A percentile compares a stretch with the other conserved stretches of the same genome.
These are phyloP conservation scores for Aplocera efformata DNA, from an alignment of 2,888 invertebrate species.

Conservation along the genomic window DNA sequence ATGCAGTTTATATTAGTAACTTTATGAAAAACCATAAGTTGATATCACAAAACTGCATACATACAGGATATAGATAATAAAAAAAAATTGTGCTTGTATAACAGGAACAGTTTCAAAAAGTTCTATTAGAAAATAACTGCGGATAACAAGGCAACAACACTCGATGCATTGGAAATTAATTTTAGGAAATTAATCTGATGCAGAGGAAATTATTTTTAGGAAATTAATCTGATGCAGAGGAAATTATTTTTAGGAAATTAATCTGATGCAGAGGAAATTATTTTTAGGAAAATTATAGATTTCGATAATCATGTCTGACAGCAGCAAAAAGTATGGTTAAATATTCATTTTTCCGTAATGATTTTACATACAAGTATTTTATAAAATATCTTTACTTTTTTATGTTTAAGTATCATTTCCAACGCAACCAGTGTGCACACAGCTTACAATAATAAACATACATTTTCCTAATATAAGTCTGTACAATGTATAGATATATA, in stretches of 20 bases:
- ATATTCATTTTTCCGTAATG: no score
- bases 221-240: not conserved
- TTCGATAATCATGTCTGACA: no score
- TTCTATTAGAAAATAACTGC: not conserved
- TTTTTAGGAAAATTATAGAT: not conserved
- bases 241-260: not conserved
- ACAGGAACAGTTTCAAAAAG: conserved; percentile 4
- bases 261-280: not conserved
- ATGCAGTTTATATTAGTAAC: no score
- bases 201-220: not conserved
- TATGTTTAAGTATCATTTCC: no score
- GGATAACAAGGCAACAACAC: not conserved
- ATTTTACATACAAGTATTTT: no score
- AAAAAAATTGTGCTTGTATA: conserved; percentile 15
- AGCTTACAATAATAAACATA: not conserved
- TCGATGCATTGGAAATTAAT: not conserved
- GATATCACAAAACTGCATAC: not conserved
- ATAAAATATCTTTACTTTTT: no score
- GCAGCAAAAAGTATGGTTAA: no score
- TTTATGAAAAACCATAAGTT: no score
- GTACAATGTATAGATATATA: conserved; percentile 41
- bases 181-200: not conserved
- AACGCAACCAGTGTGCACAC: not conserved
- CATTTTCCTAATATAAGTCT: conserved; percentile 15
- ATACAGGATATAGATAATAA: not conserved